A percentile compares a stretch with the other conserved stretches of the same genome.
Evolutionary conservation across 2,888 invertebrate genomes (phyloP).

Genomic region (Deladenus siricidicola): DNA sequence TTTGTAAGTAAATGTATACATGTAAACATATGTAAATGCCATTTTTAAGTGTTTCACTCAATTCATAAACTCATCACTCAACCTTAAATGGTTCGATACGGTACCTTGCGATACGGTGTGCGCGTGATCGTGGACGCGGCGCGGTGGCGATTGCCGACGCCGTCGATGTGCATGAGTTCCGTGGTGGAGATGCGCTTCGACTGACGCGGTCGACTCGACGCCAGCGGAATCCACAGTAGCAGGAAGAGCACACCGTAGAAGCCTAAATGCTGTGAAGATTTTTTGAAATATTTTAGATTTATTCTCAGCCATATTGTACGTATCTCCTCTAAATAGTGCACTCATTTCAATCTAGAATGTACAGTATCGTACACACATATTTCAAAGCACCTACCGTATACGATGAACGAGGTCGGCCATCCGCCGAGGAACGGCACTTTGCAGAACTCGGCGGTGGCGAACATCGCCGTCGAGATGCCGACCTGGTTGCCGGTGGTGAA

Average conservation of each 20-base stretch:
- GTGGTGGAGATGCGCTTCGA: slow-evolving; percentile 40
- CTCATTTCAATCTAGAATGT: no score
- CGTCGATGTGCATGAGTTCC: slow-evolving; percentile 33
- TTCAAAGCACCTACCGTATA: slow-evolving; percentile 29
- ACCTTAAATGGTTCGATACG: no score
- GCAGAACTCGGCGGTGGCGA: slow-evolving; percentile 42
- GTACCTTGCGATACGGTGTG: slow-evolving; percentile 41
- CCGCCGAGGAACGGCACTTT: slow-evolving; percentile 35
- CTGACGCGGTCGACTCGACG: slow-evolving; percentile 37
- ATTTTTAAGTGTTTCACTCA: no score
- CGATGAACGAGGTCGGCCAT: slow-evolving; percentile 43
- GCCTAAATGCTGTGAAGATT: slow-evolving; percentile 25
- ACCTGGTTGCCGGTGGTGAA: slow-evolving; percentile 44
- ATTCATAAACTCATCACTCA: no score
- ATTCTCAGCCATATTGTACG: no score
- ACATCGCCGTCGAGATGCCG: slow-evolving; percentile 44
- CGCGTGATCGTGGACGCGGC: slow-evolving; percentile 23
- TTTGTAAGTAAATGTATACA: no score
- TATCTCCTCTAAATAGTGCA: no score
- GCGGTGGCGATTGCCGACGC: slow-evolving; percentile 8
- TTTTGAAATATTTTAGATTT: no score
- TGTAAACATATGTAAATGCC: no score
- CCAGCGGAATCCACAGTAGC: slow-evolving; percentile 34
- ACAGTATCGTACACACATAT: no score
- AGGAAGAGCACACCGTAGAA: slow-evolving; percentile 39